Percentiles rank a stretch among this genome's conserved stretches.
Conservation (phyloP, 2,888 invertebrate species). For the Drosophila fungiperda region DNA sequence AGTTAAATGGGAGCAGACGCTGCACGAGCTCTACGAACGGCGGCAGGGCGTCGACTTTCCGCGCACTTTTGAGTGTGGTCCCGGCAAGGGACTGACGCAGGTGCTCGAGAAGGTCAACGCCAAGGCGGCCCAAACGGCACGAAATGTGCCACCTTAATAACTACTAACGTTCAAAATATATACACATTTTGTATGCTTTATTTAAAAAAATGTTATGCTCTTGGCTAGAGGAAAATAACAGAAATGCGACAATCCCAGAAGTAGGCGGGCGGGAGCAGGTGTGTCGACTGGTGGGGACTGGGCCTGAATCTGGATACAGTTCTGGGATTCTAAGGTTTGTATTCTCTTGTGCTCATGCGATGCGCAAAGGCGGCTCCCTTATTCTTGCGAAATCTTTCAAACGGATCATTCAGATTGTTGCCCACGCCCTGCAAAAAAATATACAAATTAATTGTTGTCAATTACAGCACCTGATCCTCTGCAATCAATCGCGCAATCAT, state of each 20-base stretch:
- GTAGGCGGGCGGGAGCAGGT: conserved; percentile 40
- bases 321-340: conserved; percentile 85
- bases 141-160: conserved; percentile 78
- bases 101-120: conserved; percentile 93
- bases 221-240: conserved; percentile 39
- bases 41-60: conserved; percentile 89
- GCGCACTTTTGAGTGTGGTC: conserved; percentile 94
- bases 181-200: conserved; percentile 42
- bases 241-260: conserved; percentile 39
- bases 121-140: conserved; percentile 89
- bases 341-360: conserved; percentile 95
- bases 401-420: conserved; percentile 96
- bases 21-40: conserved; percentile 93
- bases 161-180: neutral
- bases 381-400: conserved; percentile 98
- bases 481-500: conserved; percentile 59
- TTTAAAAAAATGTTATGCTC: conserved; percentile 59
- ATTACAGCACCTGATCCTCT: too few species aligned
- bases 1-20: conserved; percentile 97
- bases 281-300: neutral
- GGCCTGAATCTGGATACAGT: neutral
- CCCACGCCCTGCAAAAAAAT: conserved; percentile 90
- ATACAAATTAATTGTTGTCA: neutral
- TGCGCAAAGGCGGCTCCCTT: conserved; percentile 98
- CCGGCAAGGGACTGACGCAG: conserved; percentile 90